These are phyloP conservation scores for Xestia c-nigrum DNA, from an alignment of 2,888 invertebrate genomes.

Conservation along the genomic window DNA sequence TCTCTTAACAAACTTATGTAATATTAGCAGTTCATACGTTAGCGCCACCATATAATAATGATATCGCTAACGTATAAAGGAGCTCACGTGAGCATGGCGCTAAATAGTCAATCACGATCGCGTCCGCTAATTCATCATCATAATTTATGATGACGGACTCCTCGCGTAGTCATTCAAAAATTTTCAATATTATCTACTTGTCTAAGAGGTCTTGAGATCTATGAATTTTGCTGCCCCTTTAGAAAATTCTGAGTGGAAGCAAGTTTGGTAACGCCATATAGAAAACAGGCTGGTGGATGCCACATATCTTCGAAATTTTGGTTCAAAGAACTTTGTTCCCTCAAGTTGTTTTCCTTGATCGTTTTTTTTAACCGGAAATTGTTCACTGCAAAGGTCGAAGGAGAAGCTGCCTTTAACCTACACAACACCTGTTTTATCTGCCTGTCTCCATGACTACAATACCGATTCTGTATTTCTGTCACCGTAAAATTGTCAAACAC, in stretches of 20 bases:
- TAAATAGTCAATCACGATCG: constrained; percentile 58
- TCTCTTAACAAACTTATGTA: constrained; percentile 23
- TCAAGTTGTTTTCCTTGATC: neutral
- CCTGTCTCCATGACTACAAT: neutral
- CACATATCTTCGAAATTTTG: neutral
- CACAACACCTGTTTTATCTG: neutral
- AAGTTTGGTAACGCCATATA: neutral
- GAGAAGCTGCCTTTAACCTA: neutral
- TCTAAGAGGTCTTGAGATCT: neutral
- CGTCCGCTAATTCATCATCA: constrained; percentile 51
- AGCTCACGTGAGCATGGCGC: constrained; percentile 41
- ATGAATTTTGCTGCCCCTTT: neutral
- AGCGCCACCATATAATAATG: constrained; percentile 20
- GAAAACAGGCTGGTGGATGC: neutral
- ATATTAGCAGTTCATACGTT: constrained; percentile 34
- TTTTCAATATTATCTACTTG: neutral
- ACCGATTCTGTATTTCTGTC: neutral
- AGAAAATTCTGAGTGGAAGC: neutral
- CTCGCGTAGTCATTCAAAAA: neutral
- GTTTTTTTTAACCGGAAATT: too few species aligned
- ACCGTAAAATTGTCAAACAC: too few species aligned
- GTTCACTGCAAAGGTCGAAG: neutral
- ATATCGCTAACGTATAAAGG: constrained; percentile 34
- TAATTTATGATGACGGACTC: constrained; percentile 50
- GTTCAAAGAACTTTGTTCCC: neutral